Evolutionary conservation across 2,888 invertebrate species (phyloP).

Genomic region (Orthonevra nobilis): DNA sequence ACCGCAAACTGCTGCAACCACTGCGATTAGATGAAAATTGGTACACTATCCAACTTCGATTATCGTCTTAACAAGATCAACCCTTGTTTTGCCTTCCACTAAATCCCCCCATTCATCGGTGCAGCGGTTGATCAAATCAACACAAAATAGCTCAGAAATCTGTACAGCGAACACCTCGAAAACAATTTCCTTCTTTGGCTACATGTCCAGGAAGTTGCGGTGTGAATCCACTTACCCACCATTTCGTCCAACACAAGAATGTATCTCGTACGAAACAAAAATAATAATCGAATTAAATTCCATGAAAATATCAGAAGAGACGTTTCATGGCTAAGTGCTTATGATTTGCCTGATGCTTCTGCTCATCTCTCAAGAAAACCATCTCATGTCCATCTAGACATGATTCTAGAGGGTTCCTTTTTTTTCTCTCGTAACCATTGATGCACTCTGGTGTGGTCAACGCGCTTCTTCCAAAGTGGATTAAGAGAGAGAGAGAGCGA

Average conservation of each 20-base stretch:
- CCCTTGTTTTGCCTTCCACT: conserved; percentile 12
- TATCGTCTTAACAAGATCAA: conserved; percentile 9
- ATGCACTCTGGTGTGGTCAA: conserved; percentile 64
- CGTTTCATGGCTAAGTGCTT: conserved; percentile 69
- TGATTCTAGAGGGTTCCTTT: conserved; percentile 14
- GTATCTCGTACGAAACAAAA: conserved; percentile 15
- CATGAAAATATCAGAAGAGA: conserved; percentile 69
- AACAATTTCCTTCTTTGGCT: conserved; percentile 59
- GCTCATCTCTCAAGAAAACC: conserved; percentile 37
- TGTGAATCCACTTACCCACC: conserved; percentile 60
- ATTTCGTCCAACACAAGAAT: conserved; percentile 57
- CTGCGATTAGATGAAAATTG: no score
- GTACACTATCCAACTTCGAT: conserved; percentile 12
- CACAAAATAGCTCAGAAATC: conserved; percentile 65
- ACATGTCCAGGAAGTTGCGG: conserved; percentile 70
- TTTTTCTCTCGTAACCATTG: conserved; percentile 26
- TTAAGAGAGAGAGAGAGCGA: conserved; percentile 50
- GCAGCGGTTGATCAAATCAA: conserved; percentile 59
- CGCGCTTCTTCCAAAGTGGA: conserved; percentile 54
- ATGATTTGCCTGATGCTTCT: conserved; percentile 59
- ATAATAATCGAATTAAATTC: conserved; percentile 70
- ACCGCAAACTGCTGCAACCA: no score
- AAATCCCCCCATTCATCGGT: neutral
- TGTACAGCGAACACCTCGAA: conserved; percentile 67
- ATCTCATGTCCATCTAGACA: conserved; percentile 58